These are phyloP conservation scores for Gallinago media DNA, from an alignment of 2,113 vertebrate genomes.

Conservation along the genomic window DNA sequence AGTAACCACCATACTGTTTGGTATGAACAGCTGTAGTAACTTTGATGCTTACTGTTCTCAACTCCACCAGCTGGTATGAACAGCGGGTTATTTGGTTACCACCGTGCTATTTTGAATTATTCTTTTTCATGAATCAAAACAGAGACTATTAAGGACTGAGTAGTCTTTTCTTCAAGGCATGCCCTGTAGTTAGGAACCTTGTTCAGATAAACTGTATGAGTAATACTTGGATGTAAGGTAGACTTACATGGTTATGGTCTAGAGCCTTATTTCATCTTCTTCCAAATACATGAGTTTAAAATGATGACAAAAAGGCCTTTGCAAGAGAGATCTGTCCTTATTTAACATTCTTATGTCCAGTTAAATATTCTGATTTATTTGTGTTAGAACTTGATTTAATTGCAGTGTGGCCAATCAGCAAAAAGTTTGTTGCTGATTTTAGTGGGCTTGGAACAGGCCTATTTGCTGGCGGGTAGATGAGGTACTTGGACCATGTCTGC, in stretches of 20 bases:
- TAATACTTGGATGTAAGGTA: background rate
- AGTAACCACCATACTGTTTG: background rate
- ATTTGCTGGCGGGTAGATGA: background rate
- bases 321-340: background rate
- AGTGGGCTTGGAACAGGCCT: background rate
- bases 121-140: background rate
- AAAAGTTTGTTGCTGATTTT: background rate
- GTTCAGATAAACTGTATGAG: background rate
- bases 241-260: background rate
- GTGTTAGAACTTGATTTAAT: background rate
- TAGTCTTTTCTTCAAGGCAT: background rate
- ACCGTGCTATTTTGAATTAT: background rate
- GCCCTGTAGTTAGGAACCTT: background rate
- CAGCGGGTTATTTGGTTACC: background rate
- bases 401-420: background rate
- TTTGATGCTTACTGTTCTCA: background rate
- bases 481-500: background rate
- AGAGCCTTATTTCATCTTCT: background rate
- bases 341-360: background rate
- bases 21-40: background rate
- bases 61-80: background rate
- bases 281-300: background rate
- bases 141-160: background rate
- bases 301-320: background rate
- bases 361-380: background rate